Evolutionary conservation across 2,113 vertebrate genomes (phyloP).

Genomic region (Grammomys dolichurus): DNA sequence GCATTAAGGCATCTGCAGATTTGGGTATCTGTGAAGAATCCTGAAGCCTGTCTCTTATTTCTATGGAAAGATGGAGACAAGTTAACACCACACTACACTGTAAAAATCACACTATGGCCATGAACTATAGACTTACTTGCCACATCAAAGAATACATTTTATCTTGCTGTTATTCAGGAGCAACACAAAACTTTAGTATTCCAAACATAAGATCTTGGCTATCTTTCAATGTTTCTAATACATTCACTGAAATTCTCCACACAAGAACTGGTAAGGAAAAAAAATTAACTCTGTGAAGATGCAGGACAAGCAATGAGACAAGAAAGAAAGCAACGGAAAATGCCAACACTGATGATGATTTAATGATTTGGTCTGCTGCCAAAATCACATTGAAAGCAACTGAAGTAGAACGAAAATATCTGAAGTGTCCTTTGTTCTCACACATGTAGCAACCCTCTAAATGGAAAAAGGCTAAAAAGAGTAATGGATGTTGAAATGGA

Average conservation of each 20-base stretch:
- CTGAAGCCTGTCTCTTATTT: not conserved
- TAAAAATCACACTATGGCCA: not conserved
- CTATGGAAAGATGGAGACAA: not conserved
- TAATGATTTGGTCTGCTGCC: slow-evolving; percentile 47
- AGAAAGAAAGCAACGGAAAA: not conserved
- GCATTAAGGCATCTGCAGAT: not conserved
- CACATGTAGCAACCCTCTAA: slow-evolving; percentile 51
- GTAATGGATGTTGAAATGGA: slow-evolving; percentile 40
- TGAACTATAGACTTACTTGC: slow-evolving; percentile 7
- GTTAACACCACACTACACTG: not conserved
- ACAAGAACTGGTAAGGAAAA: slow-evolving; percentile 3
- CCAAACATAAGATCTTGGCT: not conserved
- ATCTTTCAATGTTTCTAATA: not conserved
- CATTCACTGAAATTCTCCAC: not conserved
- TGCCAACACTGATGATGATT: not conserved
- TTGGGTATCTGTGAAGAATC: not conserved
- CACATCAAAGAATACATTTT: slow-evolving; percentile 43
- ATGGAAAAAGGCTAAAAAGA: slow-evolving; percentile 58
- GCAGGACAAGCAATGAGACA: not conserved
- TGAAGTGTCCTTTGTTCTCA: not conserved
- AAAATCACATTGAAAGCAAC: slow-evolving; percentile 59
- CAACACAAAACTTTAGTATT: slow-evolving; percentile 35
- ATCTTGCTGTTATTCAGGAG: not conserved
- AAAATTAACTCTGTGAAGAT: not conserved
- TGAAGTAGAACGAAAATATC: slow-evolving; percentile 53